phyloP scores from a whole-genome alignment of 2,888 invertebrate species.

The Perizoma flavofasciatum region DNA sequence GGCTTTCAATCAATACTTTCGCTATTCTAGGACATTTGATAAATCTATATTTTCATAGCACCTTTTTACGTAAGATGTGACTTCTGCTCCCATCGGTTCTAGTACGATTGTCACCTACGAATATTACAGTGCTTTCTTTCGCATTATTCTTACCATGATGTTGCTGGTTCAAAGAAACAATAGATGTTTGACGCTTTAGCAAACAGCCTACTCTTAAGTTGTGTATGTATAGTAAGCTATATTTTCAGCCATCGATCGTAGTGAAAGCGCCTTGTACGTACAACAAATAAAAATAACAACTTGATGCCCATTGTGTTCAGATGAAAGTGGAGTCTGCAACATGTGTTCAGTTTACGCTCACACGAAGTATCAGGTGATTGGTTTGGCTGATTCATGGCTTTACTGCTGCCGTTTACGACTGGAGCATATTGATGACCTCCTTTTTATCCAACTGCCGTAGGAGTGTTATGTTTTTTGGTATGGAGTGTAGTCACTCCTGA shows the following conservation, averaged over 20 bases:
- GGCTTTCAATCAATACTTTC: constrained; percentile 56
- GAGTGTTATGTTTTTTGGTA: background rate
- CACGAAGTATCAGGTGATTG: constrained; percentile 22
- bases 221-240: constrained; percentile 14
- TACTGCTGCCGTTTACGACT: constrained; percentile 24
- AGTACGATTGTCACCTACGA: too few relatives aligned
- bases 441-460: background rate
- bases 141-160: too few relatives aligned
- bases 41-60: constrained; percentile 39
- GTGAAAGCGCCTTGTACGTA: constrained; percentile 64
- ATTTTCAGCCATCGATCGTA: constrained; percentile 55
- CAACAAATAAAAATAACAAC: constrained; percentile 59
- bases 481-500: background rate
- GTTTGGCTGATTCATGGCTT: constrained; percentile 28
- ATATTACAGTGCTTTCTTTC: too few relatives aligned
- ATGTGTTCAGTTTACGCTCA: constrained; percentile 18
- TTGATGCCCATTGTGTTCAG: constrained; percentile 53
- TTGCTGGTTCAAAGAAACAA: too few relatives aligned
- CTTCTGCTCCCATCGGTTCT: too few relatives aligned
- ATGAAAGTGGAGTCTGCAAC: constrained; percentile 58
- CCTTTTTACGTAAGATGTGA: too few relatives aligned
- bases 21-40: constrained; percentile 55
- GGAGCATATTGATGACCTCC: constrained; percentile 11
- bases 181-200: background rate
- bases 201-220: background rate